phyloP scores from a whole-genome alignment of 2,888 invertebrate genomes.

The Temnothorax rugatulus region DNA sequence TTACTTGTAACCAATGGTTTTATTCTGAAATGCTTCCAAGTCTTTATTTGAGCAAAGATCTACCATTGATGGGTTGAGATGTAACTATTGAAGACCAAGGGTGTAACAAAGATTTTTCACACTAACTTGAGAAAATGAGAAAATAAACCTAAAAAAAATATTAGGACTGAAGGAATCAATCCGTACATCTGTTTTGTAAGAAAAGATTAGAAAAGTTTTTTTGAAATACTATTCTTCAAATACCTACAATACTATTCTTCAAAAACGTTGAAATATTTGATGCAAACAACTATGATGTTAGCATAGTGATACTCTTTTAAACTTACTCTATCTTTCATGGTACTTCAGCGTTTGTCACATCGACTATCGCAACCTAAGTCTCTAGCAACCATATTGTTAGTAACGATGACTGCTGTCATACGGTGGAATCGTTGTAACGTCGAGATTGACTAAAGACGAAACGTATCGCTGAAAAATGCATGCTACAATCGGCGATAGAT shows the following conservation, averaged over 20 bases:
- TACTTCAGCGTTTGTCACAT: conserved; percentile 2
- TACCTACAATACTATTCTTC: background rate
- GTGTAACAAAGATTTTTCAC: background rate
- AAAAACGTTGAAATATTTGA: background rate
- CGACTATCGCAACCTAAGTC: background rate
- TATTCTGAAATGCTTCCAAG: background rate
- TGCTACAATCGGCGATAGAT: conserved; percentile 31
- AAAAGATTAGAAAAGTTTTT: background rate
- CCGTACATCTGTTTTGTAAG: background rate
- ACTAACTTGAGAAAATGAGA: conserved; percentile 2
- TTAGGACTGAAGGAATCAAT: background rate
- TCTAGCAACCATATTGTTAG: background rate
- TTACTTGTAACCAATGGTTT: background rate
- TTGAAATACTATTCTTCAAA: no score
- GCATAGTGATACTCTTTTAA: background rate
- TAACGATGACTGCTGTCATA: conserved; percentile 15
- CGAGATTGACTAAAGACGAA: conserved; percentile 28
- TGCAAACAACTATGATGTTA: background rate
- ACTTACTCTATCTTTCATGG: conserved; percentile 12
- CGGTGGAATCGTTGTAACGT: conserved; percentile 55
- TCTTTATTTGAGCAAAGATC: background rate
- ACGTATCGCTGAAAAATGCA: conserved; percentile 30
- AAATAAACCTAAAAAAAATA: background rate
- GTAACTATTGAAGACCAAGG: background rate
- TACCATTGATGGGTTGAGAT: background rate